These are phyloP conservation scores for Hoplostethus atlanticus DNA, from an alignment of 2,797 vertebrate species.

Conservation along the genomic window DNA sequence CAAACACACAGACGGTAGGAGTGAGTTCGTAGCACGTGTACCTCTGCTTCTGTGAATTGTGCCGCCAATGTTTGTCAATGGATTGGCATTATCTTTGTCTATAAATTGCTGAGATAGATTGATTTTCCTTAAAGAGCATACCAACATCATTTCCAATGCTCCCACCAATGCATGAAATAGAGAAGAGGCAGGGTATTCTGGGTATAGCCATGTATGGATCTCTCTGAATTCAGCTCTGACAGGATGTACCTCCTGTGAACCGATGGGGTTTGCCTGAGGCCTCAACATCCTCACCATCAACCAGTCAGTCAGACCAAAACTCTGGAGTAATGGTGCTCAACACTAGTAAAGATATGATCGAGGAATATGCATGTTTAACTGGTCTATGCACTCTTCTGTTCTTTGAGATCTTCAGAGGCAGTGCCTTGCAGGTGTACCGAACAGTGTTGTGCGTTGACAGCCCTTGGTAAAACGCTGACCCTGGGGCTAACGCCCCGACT, in stretches of 20 bases:
- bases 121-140: slow-evolving; percentile 48
- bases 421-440: slow-evolving; percentile 20
- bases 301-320: slow-evolving; percentile 21
- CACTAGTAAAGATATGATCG: neutral
- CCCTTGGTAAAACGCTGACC: slow-evolving; percentile 16
- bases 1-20: slow-evolving; percentile 32
- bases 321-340: neutral
- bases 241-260: slow-evolving; percentile 41
- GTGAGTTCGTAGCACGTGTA: slow-evolving; percentile 21
- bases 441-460: slow-evolving; percentile 33
- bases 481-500: slow-evolving; percentile 4
- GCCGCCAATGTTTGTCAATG: slow-evolving; percentile 49
- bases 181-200: slow-evolving; percentile 22
- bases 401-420: slow-evolving; percentile 5
- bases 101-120: slow-evolving; percentile 49
- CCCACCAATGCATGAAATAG: slow-evolving; percentile 30
- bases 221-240: slow-evolving; percentile 43
- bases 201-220: slow-evolving; percentile 43
- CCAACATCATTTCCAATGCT: slow-evolving; percentile 40
- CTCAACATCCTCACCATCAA: slow-evolving; percentile 26
- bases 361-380: neutral
- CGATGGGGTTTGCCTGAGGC: slow-evolving; percentile 22
- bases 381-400: slow-evolving; percentile 11
- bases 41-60: slow-evolving; percentile 20
- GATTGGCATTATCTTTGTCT: slow-evolving; percentile 48